A percentile compares a stretch with the other conserved stretches of the same genome.
These are phyloP conservation scores for Drosophila novamexicana DNA, from an alignment of 1,140 invertebrate genomes.

Conservation along the genomic window DNA sequence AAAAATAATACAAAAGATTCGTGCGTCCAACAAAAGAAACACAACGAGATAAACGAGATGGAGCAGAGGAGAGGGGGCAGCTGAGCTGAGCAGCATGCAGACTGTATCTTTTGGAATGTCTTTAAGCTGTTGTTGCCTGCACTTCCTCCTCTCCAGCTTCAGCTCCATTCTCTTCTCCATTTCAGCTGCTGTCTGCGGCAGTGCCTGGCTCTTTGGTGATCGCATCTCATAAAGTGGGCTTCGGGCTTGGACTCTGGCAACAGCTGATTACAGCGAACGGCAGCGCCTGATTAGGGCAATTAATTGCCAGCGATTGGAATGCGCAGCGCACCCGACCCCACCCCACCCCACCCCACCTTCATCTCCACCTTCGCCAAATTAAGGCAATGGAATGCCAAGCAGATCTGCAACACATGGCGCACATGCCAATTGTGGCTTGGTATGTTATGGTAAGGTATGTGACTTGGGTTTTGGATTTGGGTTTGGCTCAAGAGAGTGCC, in stretches of 20 bases:
- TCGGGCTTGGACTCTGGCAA: conserved; percentile 53
- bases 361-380: background rate
- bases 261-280: conserved; percentile 67
- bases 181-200: conserved; percentile 15
- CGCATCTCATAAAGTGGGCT: conserved; percentile 54
- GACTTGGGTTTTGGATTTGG: conserved; percentile 13
- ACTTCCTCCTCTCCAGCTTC: conserved; percentile 8
- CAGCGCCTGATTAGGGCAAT: conserved; percentile 69
- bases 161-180: background rate
- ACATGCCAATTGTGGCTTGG: conserved; percentile 36
- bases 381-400: conserved; percentile 19
- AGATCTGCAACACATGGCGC: conserved; percentile 36
- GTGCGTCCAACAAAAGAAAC: conserved; percentile 62
- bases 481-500: background rate
- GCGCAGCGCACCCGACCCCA: background rate
- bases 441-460: conserved; percentile 12
- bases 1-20: conserved; percentile 80
- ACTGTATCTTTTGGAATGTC: conserved; percentile 35
- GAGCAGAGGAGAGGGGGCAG: conserved; percentile 3
- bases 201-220: conserved; percentile 13
- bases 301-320: conserved; percentile 62
- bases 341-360: background rate
- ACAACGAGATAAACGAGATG: conserved; percentile 10
- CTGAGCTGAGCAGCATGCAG: background rate
- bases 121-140: conserved; percentile 33